Evolutionary conservation across 2,113 vertebrate species (phyloP), one percentile per base, ranked within the genome.

Genomic region (Pandion haliaetus): DNA sequence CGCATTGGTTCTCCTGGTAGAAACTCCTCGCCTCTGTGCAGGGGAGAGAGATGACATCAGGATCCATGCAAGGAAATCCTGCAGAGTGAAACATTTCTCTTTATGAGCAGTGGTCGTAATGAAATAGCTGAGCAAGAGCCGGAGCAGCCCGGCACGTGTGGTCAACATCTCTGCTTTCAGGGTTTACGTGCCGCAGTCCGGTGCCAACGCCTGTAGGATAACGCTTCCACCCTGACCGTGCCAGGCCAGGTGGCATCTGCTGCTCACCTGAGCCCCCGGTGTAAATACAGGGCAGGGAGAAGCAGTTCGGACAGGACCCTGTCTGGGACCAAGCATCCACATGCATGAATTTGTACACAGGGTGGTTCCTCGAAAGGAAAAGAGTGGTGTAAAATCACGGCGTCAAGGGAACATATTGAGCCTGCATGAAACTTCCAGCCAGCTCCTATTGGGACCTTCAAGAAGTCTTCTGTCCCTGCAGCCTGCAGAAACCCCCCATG

Each of bases 141-240:
- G 8, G 40, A 62, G 69, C 31, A 90, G 28, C 54, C 9, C 0
- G 0, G 13, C 25, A n/a, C 1, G 1, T 1, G 2, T 16, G 31
- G 25, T 40, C 0, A 5, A 10, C 59, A 54, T 11, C 32, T 40
- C 67, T 92, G 65, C 12, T 72, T 57, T 67, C 29, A 85, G 86
- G 58, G 28, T 34, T 89, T 28, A 17, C 0, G 2, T 4, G 12
- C 50, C 8, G 2, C 16, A 10, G 25, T 16, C 23, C 1, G 2
- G 26, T 18, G 32, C 15, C 45, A 54, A 6, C 0, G 1, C 17
- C 42, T 38, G 17, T 9, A 44, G 1, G 1, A 45, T 10, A 54
- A 61, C 0, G 1, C 5, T 58, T 69, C 61, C 32, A 69, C 8
- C 6, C 34, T 49, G 19, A 61, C 20, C 1, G 0, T 0, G 1